Evolutionary conservation across 2,888 invertebrate genomes (phyloP).

Genomic region (Choreutis nemorana): DNA sequence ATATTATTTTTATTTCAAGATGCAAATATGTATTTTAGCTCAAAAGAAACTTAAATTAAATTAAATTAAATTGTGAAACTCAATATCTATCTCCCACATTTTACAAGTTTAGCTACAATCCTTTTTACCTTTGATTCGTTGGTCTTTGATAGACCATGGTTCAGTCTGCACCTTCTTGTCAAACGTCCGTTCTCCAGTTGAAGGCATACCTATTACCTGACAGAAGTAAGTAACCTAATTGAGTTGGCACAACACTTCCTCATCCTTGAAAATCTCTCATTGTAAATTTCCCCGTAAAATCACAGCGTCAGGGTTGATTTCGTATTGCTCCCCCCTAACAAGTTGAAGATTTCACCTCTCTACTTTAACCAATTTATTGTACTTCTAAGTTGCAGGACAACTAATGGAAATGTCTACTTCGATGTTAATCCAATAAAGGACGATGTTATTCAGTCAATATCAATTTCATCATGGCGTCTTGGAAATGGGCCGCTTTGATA

Average conservation of each 20-base stretch:
- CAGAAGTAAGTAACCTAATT: constrained; percentile 30
- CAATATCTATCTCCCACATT: too few relatives aligned
- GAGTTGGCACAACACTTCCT: constrained; percentile 20
- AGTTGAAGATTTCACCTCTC: constrained; percentile 20
- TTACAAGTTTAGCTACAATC: too few relatives aligned
- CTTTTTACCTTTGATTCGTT: too few relatives aligned
- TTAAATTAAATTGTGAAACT: too few relatives aligned
- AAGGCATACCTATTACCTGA: constrained; percentile 18
- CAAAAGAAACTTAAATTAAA: too few relatives aligned
- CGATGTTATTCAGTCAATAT: constrained; percentile 25
- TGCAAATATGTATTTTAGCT: too few relatives aligned
- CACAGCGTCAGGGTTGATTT: constrained; percentile 12
- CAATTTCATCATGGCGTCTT: constrained; percentile 12
- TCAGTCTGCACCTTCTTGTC: too few relatives aligned
- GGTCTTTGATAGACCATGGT: too few relatives aligned
- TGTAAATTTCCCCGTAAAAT: constrained; percentile 6
- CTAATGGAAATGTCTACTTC: constrained; percentile 25
- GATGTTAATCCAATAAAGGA: constrained; percentile 30
- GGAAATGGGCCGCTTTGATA: too few relatives aligned
- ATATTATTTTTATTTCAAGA: too few relatives aligned
- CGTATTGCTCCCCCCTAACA: constrained; percentile 1
- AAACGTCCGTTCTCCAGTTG: constrained; percentile 17
- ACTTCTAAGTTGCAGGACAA: constrained; percentile 25
- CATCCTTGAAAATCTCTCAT: constrained; percentile 11
- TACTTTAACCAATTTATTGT: constrained; percentile 29